These are phyloP conservation scores for Chydorus sphaericus DNA, from an alignment of 2,888 invertebrate genomes.

Conservation along the genomic window DNA sequence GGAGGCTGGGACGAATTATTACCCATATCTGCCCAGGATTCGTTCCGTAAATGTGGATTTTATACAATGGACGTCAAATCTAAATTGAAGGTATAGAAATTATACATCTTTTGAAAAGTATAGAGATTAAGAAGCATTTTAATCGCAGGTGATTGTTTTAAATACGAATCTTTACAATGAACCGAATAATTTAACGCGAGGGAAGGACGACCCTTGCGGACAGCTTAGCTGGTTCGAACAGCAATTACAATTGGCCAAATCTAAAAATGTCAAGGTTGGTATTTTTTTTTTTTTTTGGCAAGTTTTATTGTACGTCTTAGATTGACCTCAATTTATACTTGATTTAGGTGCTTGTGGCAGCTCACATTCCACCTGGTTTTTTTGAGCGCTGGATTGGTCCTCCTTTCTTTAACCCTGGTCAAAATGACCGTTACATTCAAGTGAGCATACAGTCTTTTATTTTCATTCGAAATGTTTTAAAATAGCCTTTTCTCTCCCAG, in stretches of 20 bases:
- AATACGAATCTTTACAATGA: constrained; percentile 15
- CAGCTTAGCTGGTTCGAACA: constrained; percentile 76
- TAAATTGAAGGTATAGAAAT: neutral
- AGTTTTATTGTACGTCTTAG: neutral
- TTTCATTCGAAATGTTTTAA: too few species aligned
- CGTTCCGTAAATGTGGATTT: constrained; percentile 8
- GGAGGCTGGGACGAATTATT: constrained; percentile 13
- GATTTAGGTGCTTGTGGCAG: constrained; percentile 69
- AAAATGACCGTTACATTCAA: constrained; percentile 40
- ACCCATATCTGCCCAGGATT: neutral
- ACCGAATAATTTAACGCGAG: constrained; percentile 17
- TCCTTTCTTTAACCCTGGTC: constrained; percentile 11
- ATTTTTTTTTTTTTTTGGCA: neutral
- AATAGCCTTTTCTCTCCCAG: too few species aligned
- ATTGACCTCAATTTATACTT: neutral
- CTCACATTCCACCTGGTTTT: constrained; percentile 78
- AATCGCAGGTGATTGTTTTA: constrained; percentile 8
- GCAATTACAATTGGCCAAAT: constrained; percentile 49
- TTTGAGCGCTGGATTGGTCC: constrained; percentile 39
- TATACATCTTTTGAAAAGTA: neutral
- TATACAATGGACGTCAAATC: neutral
- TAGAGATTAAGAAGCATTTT: neutral
- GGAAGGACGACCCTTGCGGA: constrained; percentile 45
- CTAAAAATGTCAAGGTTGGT: neutral
- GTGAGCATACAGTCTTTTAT: too few species aligned